Evolutionary conservation across 2,113 vertebrate genomes (phyloP).

Genomic region (Tichodroma muraria): DNA sequence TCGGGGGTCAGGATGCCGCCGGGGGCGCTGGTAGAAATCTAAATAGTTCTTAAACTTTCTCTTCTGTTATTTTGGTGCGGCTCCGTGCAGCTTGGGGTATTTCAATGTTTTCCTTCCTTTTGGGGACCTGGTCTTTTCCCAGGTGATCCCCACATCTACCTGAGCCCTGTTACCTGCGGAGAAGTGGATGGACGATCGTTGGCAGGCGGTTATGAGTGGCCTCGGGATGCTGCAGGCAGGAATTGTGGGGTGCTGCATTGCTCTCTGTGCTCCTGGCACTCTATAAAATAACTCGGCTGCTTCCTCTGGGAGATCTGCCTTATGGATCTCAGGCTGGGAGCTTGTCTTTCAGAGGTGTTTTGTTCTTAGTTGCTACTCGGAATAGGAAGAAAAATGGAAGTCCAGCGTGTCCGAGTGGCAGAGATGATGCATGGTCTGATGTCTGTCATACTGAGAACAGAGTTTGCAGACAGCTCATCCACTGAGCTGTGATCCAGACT

Average conservation of each 20-base stretch:
- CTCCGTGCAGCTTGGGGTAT: fast-evolving
- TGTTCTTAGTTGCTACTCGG: neutral
- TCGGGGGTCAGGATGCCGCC: neutral
- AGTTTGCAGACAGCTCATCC: neutral
- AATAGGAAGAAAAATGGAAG: neutral
- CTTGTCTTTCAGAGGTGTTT: neutral
- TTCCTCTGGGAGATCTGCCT: neutral
- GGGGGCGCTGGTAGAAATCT: neutral
- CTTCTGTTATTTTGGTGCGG: fast-evolving
- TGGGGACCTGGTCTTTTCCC: neutral
- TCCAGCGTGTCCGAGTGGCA: neutral
- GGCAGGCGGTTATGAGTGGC: neutral
- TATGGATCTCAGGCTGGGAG: fast-evolving
- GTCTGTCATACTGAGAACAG: fast-evolving
- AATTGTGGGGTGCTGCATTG: fast-evolving
- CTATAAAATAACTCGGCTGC: neutral
- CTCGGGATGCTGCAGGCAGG: neutral
- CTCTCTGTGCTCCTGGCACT: neutral
- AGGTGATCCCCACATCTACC: fast-evolving
- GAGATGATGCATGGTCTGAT: fast-evolving
- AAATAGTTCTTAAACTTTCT: neutral
- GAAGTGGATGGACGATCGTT: neutral
- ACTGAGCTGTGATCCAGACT: neutral
- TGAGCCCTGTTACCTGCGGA: neutral
- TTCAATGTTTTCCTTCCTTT: no score